Percentiles rank a stretch among this genome's conserved stretches.
phyloP scores from a whole-genome alignment of 2,888 invertebrate species.

The Masnerella sp. region DNA sequence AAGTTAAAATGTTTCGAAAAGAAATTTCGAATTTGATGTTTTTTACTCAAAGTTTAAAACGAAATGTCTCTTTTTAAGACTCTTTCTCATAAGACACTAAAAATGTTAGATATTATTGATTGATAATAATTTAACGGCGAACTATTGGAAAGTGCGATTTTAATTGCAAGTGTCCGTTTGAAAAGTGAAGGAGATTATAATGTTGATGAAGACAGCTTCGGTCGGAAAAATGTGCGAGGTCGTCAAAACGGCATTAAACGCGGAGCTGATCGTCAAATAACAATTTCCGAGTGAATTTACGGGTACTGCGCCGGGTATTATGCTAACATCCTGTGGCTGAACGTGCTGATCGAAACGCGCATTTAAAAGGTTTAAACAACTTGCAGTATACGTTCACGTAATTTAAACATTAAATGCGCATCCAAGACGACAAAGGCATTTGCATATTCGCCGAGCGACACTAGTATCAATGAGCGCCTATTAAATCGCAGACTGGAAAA shows the following conservation, averaged over 20 bases:
- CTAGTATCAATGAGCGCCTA: slow-evolving; percentile 24
- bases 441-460: slow-evolving; percentile 34
- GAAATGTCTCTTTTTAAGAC: too few species aligned
- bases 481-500: slow-evolving; percentile 27
- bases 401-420: slow-evolving; percentile 36
- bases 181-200: slow-evolving; percentile 5
- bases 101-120: too few species aligned
- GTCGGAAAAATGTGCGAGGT: neutral
- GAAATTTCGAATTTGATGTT: too few species aligned
- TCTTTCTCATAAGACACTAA: too few species aligned
- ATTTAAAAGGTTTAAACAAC: slow-evolving; percentile 24
- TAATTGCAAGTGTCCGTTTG: neutral
- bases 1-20: too few species aligned
- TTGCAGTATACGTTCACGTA: slow-evolving; percentile 37
- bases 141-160: neutral
- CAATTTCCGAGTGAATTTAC: slow-evolving; percentile 20
- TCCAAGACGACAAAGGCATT: slow-evolving; percentile 34
- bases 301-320: slow-evolving; percentile 5
- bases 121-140: slow-evolving; percentile 5
- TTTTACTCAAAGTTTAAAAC: too few species aligned
- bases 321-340: slow-evolving; percentile 22
- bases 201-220: slow-evolving; percentile 7
- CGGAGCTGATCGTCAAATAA: slow-evolving; percentile 31
- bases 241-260: slow-evolving; percentile 18
- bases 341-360: slow-evolving; percentile 25